phyloP scores from a whole-genome alignment of 2,888 invertebrate species.

The Cancer borealis region DNA sequence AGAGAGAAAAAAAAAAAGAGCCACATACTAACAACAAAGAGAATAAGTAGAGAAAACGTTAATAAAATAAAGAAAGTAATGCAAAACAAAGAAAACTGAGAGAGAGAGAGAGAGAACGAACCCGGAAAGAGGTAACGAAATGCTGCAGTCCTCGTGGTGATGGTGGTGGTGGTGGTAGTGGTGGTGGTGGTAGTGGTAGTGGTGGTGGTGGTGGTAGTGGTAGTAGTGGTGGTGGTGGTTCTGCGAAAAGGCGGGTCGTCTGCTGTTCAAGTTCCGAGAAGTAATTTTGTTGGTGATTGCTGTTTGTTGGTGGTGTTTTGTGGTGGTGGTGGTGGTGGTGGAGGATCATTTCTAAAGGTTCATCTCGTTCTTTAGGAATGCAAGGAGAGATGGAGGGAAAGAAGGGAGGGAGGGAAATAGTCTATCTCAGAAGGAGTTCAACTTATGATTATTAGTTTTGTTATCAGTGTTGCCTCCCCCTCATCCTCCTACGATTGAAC shows the following conservation, averaged over 20 bases:
- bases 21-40: neutral
- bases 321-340: constrained; percentile 18
- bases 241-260: neutral
- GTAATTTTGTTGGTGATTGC: neutral
- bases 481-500: neutral
- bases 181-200: neutral
- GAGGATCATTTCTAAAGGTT: neutral
- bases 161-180: constrained; percentile 15
- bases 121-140: neutral
- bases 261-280: neutral
- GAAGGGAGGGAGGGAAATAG: neutral
- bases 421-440: no score
- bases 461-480: neutral
- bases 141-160: neutral
- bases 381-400: neutral
- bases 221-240: constrained; percentile 20
- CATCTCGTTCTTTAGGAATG: neutral
- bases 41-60: neutral
- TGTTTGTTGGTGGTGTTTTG: neutral
- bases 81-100: neutral
- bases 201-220: constrained; percentile 21
- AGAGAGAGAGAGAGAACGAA: neutral
- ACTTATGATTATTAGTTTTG: no score
- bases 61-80: neutral
- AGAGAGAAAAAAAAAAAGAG: neutral